Conservation (phyloP, 2,888 invertebrate genomes). For the Cephus rjabovi region DNA sequence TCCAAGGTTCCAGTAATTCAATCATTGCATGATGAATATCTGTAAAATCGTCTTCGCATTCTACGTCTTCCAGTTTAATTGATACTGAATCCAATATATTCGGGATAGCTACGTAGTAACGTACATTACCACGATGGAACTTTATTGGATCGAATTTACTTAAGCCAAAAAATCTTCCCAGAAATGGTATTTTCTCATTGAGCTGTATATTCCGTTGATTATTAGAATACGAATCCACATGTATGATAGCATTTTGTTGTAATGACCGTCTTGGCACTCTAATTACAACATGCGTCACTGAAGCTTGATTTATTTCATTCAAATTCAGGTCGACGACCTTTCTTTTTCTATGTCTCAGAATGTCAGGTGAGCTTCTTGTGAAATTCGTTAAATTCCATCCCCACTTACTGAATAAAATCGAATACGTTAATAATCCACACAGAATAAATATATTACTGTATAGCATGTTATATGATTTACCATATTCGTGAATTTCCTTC, state of each 20-base stretch:
- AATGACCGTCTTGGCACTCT: conserved; percentile 71
- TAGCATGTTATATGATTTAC: conserved; percentile 63
- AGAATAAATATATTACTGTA: conserved; percentile 49
- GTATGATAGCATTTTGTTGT: conserved; percentile 56
- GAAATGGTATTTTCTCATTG: neutral
- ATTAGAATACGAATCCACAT: neutral
- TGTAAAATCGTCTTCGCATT: conserved; percentile 36
- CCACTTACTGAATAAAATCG: conserved; percentile 65
- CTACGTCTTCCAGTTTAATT: conserved; percentile 41
- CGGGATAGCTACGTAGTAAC: conserved; percentile 45
- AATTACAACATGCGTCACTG: conserved; percentile 78
- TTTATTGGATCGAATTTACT: conserved; percentile 25
- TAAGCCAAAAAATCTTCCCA: conserved; percentile 16
- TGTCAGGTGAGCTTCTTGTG: conserved; percentile 70
- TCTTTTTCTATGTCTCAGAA: conserved; percentile 60
- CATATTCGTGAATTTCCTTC: conserved; percentile 72
- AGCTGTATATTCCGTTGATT: neutral
- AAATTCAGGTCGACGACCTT: conserved; percentile 72
- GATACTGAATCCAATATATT: conserved; percentile 40
- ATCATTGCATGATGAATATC: conserved; percentile 37
- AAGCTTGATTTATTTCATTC: conserved; percentile 71
- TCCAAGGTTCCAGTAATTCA: conserved; percentile 52
- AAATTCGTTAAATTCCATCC: conserved; percentile 72
- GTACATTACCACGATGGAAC: conserved; percentile 38
- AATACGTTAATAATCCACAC: conserved; percentile 57